Evolutionary conservation across 2,113 vertebrate species (phyloP), one percentile per base, ranked within the genome.

Genomic region (Siniperca knerii): DNA sequence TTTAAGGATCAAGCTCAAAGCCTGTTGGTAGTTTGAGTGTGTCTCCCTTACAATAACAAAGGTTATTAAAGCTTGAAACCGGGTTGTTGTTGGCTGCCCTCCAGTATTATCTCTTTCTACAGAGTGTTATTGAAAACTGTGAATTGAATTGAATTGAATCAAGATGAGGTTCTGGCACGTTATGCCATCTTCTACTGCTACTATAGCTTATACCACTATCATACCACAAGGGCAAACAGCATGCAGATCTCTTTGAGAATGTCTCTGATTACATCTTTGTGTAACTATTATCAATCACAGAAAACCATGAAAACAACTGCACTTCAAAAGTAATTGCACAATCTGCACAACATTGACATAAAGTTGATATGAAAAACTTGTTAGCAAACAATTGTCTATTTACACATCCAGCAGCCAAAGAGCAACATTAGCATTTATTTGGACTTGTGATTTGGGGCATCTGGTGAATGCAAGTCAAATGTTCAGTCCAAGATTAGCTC

Each of bases 51-150:
- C 8, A 75, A 44, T 79, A 76, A 81, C 73, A 85, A 55, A 83
- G 60, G n/a, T 71, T 82, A 75, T 71, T 81, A 61, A 25, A 81
- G 74, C 67, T 46, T 80, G 37, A 84, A 89, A 81, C 9, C 60
- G 69, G 61, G 64, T 68, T 90, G 46, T 82, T 85, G 60, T 79
- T 82, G 84, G 69, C 84, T 68, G 33, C 18, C 6, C 0, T 84
- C 62, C 48, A 61, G 57, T 66, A n/a, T 62, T 52, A 44, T 72
- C 52, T 68, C 11, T 75, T 82, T 66, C 79, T 44, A 61, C 29
- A 58, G 37, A 50, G 25, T 29, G 46, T 79, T 80, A 74, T 65
- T 85, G 21, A 35, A 79, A 77, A 54, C 50, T 21, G 35, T 58
- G 55, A 21, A 75, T 48, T 77, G 25, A 78, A 78, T 29, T 57